Evolutionary conservation across 2,113 vertebrate genomes (phyloP).

Genomic region (Tychaedon coryphoeus): DNA sequence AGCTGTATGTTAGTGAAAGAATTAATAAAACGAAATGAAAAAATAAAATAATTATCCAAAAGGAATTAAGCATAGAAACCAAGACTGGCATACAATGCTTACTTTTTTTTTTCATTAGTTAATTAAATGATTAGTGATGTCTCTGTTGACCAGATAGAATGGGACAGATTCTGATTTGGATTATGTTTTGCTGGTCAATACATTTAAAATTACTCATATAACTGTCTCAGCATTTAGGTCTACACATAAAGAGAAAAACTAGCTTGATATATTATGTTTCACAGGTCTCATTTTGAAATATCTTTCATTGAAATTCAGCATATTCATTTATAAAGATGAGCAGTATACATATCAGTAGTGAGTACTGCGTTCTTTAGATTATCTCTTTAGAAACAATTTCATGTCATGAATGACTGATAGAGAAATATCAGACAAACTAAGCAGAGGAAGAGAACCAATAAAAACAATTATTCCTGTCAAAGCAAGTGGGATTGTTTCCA

Average conservation of each 20-base stretch:
- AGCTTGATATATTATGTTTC: neutral
- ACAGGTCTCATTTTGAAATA: neutral
- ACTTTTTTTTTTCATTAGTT: neutral
- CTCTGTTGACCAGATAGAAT: neutral
- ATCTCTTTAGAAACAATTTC: neutral
- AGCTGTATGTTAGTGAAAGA: neutral
- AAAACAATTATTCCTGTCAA: slow-evolving; percentile 19
- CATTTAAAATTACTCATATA: neutral
- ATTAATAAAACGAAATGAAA: neutral
- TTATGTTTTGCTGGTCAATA: neutral
- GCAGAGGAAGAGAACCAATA: neutral
- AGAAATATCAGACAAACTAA: neutral
- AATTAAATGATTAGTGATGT: neutral
- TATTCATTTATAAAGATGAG: neutral
- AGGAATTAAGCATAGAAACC: neutral
- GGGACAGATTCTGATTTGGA: neutral
- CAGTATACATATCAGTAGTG: neutral
- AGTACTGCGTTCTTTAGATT: neutral
- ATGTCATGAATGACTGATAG: neutral
- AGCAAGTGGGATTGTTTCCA: slow-evolving; percentile 12
- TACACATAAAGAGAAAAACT: neutral
- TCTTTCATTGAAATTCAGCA: neutral
- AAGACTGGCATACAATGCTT: neutral
- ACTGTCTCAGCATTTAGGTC: neutral
- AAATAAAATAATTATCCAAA: neutral